phyloP scores from a whole-genome alignment of 2,888 invertebrate genomes.

The Drosophila meridionalis region DNA sequence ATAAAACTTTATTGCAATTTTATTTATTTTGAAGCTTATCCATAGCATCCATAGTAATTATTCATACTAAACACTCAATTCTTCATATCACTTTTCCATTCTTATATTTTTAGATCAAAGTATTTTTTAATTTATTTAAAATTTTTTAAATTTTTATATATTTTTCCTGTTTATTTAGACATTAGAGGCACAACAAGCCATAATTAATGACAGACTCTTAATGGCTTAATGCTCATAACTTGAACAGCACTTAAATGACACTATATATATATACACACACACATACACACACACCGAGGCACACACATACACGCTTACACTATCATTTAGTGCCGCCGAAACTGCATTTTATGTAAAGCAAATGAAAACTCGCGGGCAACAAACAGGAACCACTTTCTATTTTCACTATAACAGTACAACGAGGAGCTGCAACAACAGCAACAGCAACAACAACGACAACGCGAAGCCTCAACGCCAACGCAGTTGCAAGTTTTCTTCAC shows the following conservation, averaged over 20 bases:
- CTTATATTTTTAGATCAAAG: neutral
- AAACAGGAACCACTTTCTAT: conserved; percentile 85
- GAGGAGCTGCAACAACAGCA: conserved; percentile 49
- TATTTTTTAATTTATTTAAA: neutral
- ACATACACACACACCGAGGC: conserved; percentile 21
- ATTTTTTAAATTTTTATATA: neutral
- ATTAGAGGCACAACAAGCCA: conserved; percentile 6
- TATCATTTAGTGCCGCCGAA: conserved; percentile 37
- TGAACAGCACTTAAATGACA: conserved; percentile 43
- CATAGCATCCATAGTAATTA: neutral
- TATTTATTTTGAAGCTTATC: neutral
- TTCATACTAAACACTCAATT: neutral
- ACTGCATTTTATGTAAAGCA: conserved; percentile 78
- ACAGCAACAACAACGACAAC: conserved; percentile 22
- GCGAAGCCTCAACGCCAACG: conserved; percentile 51
- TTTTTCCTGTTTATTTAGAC: neutral
- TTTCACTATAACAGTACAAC: conserved; percentile 82
- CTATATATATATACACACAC: conserved; percentile 30
- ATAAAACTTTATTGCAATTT: neutral
- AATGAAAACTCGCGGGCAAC: conserved; percentile 75
- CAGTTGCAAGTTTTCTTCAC: conserved; percentile 69
- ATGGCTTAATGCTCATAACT: conserved; percentile 34
- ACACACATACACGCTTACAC: conserved; percentile 17
- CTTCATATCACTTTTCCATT: neutral
- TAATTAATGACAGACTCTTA: conserved; percentile 22